phyloP scores from a whole-genome alignment of 2,888 invertebrate species.

The Junonia oenone region DNA sequence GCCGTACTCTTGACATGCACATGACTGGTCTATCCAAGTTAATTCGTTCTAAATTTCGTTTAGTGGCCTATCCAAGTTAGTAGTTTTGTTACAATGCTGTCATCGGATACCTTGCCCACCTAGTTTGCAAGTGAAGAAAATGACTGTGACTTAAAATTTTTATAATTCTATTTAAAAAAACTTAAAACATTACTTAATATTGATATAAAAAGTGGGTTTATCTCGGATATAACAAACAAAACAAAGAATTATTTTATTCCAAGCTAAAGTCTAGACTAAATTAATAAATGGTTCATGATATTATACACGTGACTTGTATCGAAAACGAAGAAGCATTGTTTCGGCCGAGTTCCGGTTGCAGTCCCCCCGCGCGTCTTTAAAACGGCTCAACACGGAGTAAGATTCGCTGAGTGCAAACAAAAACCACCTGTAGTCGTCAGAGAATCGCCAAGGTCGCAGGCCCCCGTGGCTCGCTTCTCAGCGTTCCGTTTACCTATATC shows the following conservation, averaged over 20 bases:
- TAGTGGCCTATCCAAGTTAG: too few species aligned
- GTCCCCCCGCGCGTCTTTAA: slow-evolving; percentile 41
- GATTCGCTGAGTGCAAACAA: slow-evolving; percentile 62
- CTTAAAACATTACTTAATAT: too few species aligned
- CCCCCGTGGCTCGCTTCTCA: slow-evolving; percentile 64
- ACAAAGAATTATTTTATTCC: background rate
- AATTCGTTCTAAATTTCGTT: too few species aligned
- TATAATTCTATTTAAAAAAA: too few species aligned
- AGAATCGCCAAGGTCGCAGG: slow-evolving; percentile 73
- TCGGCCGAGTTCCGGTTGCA: slow-evolving; percentile 57
- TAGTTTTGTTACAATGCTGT: too few species aligned
- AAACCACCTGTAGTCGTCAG: slow-evolving; percentile 78
- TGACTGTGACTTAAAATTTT: too few species aligned
- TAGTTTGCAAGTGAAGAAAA: too few species aligned
- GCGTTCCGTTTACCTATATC: slow-evolving; percentile 78
- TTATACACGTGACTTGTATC: slow-evolving; percentile 28
- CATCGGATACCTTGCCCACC: too few species aligned
- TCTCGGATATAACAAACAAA: background rate
- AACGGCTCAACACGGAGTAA: slow-evolving; percentile 37
- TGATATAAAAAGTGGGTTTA: too few species aligned
- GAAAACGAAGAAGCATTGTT: slow-evolving; percentile 47
- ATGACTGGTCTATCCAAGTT: too few species aligned
- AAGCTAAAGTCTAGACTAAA: background rate
- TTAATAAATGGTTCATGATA: slow-evolving; percentile 11
- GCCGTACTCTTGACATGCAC: too few species aligned